Evolutionary conservation across 2,888 invertebrate species (phyloP).

Genomic region (Pterobdella sp.): DNA sequence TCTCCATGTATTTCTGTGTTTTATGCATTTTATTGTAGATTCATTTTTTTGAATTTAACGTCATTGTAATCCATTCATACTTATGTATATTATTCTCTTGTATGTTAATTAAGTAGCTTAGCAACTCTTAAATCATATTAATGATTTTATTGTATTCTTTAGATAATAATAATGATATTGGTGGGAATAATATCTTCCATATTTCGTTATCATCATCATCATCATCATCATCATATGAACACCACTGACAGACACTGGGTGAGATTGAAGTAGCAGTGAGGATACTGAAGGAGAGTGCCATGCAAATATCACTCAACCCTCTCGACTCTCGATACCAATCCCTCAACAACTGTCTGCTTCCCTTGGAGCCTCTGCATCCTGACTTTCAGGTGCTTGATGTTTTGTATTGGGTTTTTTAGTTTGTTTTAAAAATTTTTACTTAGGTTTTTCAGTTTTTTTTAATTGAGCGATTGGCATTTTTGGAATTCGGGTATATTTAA

Average conservation of each 20-base stretch:
- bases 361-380: conserved; percentile 43
- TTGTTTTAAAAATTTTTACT: neutral
- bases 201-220: neutral
- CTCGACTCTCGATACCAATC: conserved; percentile 53
- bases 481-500: too few relatives aligned
- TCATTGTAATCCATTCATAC: too few relatives aligned
- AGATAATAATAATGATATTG: neutral
- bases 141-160: too few relatives aligned
- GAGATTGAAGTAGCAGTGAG: conserved; percentile 54
- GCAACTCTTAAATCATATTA: too few relatives aligned
- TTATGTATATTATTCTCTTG: too few relatives aligned
- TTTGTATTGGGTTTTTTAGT: neutral
- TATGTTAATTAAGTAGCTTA: too few relatives aligned
- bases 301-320: conserved; percentile 47
- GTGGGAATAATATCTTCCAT: neutral
- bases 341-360: conserved; percentile 50
- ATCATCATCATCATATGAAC: neutral
- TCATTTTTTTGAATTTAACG: too few relatives aligned
- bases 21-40: too few relatives aligned
- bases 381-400: conserved; percentile 50
- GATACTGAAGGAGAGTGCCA: conserved; percentile 46
- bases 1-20: neutral
- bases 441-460: too few relatives aligned
- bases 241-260: conserved; percentile 46
- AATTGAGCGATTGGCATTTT: too few relatives aligned